Evolutionary conservation across 2,113 vertebrate genomes (phyloP).

Genomic region (Macroglossus sobrinus): DNA sequence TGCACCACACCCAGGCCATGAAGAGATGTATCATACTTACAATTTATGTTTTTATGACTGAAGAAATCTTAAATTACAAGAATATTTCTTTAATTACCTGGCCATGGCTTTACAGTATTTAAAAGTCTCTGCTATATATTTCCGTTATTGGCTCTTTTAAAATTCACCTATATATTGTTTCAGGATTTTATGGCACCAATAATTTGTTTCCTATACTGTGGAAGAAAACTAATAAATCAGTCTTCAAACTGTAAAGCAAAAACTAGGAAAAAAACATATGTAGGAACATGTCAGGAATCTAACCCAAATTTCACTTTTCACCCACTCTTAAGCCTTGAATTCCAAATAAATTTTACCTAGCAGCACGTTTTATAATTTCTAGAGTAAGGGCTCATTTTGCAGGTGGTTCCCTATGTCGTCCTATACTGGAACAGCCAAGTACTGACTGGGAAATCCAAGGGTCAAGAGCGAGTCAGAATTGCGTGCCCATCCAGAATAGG

Average conservation of each 20-base stretch:
- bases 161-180: background rate
- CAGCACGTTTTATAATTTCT: background rate
- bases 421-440: background rate
- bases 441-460: background rate
- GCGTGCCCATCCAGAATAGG: too few species aligned
- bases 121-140: background rate
- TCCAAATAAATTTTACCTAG: background rate
- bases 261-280: background rate
- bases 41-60: background rate
- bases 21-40: background rate
- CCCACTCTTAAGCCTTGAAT: background rate
- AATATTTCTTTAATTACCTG: background rate
- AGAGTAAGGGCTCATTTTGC: background rate
- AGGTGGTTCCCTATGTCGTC: background rate
- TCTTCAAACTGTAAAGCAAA: background rate
- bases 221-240: background rate
- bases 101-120: background rate
- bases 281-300: background rate
- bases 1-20: background rate
- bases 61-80: background rate
- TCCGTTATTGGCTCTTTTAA: background rate
- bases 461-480: background rate
- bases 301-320: conserved; percentile 13
- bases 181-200: background rate
- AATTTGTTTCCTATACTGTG: background rate